Conservation (phyloP, 2,888 invertebrate species). For the Melanchra persicariae region DNA sequence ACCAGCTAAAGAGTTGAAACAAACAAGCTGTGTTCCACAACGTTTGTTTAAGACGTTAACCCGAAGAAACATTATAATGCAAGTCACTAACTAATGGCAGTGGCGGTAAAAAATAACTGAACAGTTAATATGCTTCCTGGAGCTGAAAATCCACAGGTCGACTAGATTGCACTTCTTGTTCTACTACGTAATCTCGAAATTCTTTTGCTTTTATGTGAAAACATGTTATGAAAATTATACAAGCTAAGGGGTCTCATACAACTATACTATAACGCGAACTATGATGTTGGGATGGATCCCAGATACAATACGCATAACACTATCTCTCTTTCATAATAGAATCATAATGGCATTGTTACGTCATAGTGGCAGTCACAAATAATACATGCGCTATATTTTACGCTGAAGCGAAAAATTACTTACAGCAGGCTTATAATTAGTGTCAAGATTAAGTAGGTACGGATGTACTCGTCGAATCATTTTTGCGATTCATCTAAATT, state of each 20-base stretch:
- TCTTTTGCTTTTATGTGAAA: neutral
- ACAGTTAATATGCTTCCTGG: constrained; percentile 64
- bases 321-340: neutral
- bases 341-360: too few relatives aligned
- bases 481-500: too few relatives aligned
- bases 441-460: too few relatives aligned
- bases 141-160: constrained; percentile 65
- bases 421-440: too few relatives aligned
- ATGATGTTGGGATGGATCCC: too few relatives aligned
- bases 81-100: constrained; percentile 61
- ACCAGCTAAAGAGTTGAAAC: neutral
- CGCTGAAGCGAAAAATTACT: too few relatives aligned
- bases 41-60: constrained; percentile 30
- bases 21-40: neutral
- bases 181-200: constrained; percentile 40
- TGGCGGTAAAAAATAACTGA: constrained; percentile 62
- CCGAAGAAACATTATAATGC: constrained; percentile 50
- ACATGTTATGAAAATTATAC: too few relatives aligned
- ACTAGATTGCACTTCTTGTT: constrained; percentile 52
- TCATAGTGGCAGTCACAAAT: too few relatives aligned
- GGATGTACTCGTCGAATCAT: too few relatives aligned
- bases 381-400: too few relatives aligned
- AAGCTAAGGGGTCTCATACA: too few relatives aligned
- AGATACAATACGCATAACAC: neutral
- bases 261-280: too few relatives aligned